Evolutionary conservation across 2,888 invertebrate genomes (phyloP).

Genomic region (Euplexia lucipara): DNA sequence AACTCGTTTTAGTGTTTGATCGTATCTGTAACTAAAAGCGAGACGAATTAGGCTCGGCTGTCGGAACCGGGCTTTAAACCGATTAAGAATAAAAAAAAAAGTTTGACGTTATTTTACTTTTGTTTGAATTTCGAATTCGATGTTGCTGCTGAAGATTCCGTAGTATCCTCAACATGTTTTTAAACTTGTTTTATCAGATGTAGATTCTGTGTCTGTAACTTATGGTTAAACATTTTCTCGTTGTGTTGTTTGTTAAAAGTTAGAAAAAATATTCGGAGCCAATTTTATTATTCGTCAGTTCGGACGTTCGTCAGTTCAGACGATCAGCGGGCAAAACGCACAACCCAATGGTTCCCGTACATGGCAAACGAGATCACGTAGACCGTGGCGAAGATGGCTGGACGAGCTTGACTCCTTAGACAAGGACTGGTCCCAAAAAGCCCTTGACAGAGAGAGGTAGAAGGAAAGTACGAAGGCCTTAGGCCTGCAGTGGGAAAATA

Average conservation of each 20-base stretch:
- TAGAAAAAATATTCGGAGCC: no score
- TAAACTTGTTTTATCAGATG: not conserved
- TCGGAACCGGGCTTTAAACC: constrained; percentile 29
- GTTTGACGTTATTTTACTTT: not conserved
- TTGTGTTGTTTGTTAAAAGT: not conserved
- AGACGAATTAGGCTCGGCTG: constrained; percentile 66
- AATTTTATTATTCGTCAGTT: no score
- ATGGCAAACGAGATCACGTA: no score
- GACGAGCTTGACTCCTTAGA: no score
- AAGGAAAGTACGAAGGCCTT: no score
- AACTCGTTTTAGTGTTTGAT: constrained; percentile 79
- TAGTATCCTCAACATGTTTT: constrained; percentile 1
- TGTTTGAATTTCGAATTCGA: constrained; percentile 21
- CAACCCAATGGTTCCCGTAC: no score
- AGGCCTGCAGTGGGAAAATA: no score
- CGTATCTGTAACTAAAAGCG: constrained; percentile 73
- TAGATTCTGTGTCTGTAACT: not conserved
- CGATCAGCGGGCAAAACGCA: no score
- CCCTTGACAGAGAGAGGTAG: no score
- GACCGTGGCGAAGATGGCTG: no score
- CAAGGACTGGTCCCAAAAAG: no score
- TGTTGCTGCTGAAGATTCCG: not conserved
- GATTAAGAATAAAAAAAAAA: constrained; percentile 23
- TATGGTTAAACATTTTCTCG: not conserved
- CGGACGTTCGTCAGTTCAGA: no score